A percentile compares a stretch with the other conserved stretches of the same genome.
Conservation (phyloP, 2,888 invertebrate species). For the Pelosia muscerda region DNA sequence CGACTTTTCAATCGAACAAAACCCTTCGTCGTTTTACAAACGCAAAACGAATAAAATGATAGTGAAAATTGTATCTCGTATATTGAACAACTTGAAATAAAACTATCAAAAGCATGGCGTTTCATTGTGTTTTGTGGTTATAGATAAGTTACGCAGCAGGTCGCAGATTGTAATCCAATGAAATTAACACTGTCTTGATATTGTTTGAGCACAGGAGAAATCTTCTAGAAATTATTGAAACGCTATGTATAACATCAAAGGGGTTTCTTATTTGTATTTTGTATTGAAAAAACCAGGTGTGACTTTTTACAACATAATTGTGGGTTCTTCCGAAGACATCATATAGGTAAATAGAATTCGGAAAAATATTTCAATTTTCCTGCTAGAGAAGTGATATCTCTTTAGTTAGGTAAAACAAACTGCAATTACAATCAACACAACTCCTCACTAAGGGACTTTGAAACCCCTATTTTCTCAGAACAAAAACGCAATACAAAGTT, state of each 20-base stretch:
- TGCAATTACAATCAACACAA: no score
- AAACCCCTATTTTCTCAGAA: no score
- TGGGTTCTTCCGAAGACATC: not conserved
- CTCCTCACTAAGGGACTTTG: no score
- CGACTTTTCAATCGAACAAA: not conserved
- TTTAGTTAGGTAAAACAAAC: no score
- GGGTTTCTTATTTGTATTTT: not conserved
- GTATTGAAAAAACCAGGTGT: not conserved
- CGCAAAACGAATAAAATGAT: constrained; percentile 34
- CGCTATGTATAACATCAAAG: not conserved
- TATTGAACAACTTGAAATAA: constrained; percentile 37
- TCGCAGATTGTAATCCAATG: constrained; percentile 32
- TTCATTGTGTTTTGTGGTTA: constrained; percentile 39
- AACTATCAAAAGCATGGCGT: constrained; percentile 25
- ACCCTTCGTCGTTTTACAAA: not conserved
- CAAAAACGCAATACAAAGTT: no score
- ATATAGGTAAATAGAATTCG: not conserved
- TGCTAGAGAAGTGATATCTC: no score
- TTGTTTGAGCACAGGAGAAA: constrained; percentile 21
- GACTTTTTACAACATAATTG: not conserved
- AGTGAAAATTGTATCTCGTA: constrained; percentile 29
- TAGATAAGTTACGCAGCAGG: constrained; percentile 52
- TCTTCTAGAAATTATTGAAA: not conserved
- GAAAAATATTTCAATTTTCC: no score
- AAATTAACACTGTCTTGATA: constrained; percentile 49